Base-by-base conservation (phyloP, 2,797 vertebrate species). In the Nothura maculosa region DNA sequence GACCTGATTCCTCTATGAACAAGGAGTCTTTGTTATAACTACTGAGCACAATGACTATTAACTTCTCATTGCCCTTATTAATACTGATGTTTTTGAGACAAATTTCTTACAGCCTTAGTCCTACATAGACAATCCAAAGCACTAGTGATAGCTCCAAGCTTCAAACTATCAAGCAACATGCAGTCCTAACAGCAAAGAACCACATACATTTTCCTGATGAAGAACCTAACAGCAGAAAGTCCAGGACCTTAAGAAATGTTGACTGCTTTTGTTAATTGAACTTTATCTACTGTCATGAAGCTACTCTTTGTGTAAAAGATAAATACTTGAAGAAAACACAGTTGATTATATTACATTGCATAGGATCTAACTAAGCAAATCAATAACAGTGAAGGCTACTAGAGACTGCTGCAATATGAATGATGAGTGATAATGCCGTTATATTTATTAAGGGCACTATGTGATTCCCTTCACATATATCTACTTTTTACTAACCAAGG, bases 281-380 rank as follows among this genome's bases (percentile, higher is more conserved):
- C 73, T 89, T 87, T 55, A 55, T 27, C 21, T 63, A 7, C 11
- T 50, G 30, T 42, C 9, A 12, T 61, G 43, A 88, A 76, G 12
- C 17, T 1, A 0, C 13, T 70, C 9, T 12, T 58, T 43, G 52
- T 47, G 38, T 2, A 27, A 8, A 20, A 30, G 13, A 43, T 5
- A 55, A 9, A 3, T 36, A 5, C 34, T 55, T 43, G 24, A 28
- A 42, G 12, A 76, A 83, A 72, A 42, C 5, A 11, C 9, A 43
- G 9, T n/a, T 50, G 4, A 40, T 87, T 84, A n/a, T 0, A 0
- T 28, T 74, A 20, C 11, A 9, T 34, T 73, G 20, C 10, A 43
- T 3, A 74, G 40, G 5, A 18, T 76, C 11, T 60, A 76, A 38
- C 13, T 55, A n/a, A 86, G 14, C 30, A 83, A 63, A 14, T 4